Evolutionary conservation across 2,797 vertebrate genomes (phyloP), one percentile per base, ranked within the genome.

Genomic region (Typhlichthys subterraneus): DNA sequence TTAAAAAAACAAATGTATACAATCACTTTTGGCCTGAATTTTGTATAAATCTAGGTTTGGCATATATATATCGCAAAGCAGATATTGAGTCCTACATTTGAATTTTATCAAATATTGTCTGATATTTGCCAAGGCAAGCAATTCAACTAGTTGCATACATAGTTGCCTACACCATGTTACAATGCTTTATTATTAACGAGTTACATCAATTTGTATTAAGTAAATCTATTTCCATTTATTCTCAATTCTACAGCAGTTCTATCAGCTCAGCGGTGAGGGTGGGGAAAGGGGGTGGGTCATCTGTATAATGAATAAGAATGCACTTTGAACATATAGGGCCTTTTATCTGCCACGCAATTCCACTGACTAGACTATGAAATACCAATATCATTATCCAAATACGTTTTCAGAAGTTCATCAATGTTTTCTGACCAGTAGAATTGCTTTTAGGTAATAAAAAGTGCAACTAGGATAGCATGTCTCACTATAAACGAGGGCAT

Each of bases 291-390:
- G n/a, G 50, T 8, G 1, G 29, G 12, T 29, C 3, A 67, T 47
- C 2, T 5, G 59, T 3, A 23, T n/a, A 38, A 31, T 14, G 50
- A 48, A 77, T 67, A 72, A 64, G 15, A 10, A 0, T 12, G 72
- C 51, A 31, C 67, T 59, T 62, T 62, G 52, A 61, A 51, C 59
- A 53, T 14, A 51, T 45, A 1, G 0, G 29, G 12, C 17, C 42
- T 67, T 70, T 64, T 53, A 4, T 57, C 17, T 53, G 9, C 57
- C 10, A 29, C 23, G 17, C 12, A 15, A 14, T 4, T 17, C 19
- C 1, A 3, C 2, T 50, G 50, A 42, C 42, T 42, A 19, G 33
- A 12, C 45, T 48, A 12, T n/a, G 3, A 23, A 45, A 9, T 63
- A n/a, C 3, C 12, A 48, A n/a, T 4, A 45, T 8, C 46, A 49